Percentiles rank a stretch among this genome's conserved stretches.
phyloP scores from a whole-genome alignment of 30 jellyfish, hydroid and myxozoan genomes.

The Clytia hemisphaerica region DNA sequence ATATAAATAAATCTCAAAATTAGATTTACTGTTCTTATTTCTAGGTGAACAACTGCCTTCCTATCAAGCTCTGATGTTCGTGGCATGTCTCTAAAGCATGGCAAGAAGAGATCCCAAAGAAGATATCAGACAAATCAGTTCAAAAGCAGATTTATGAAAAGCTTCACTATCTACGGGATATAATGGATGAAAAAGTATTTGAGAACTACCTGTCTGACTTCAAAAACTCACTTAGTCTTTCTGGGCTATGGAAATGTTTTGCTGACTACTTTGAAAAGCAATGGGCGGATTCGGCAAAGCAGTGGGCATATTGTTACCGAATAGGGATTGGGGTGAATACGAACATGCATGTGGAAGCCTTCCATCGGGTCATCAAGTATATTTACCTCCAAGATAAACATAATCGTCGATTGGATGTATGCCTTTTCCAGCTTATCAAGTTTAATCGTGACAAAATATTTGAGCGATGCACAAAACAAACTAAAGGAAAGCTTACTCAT shows the following conservation, averaged over 20 bases:
- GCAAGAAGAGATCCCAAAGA: constrained; percentile 12
- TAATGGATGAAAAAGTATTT: too few relatives aligned
- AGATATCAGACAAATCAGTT: too few relatives aligned
- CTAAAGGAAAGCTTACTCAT: constrained; percentile 31
- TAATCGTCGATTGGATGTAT: constrained; percentile 18
- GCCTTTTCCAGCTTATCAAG: constrained; percentile 19
- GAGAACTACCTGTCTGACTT: too few relatives aligned
- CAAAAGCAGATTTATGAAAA: too few relatives aligned
- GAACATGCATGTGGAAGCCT: constrained; percentile 40
- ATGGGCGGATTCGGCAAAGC: constrained; percentile 7
- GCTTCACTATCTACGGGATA: too few relatives aligned
- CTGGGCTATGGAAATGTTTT: constrained; percentile 2
- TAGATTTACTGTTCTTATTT: too few relatives aligned
- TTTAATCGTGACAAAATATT: background rate
- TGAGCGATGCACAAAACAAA: constrained; percentile 12
- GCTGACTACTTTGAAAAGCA: constrained; percentile 15
- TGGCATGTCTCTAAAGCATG: constrained; percentile 42
- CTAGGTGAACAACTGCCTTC: constrained; percentile 13
- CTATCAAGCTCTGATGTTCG: constrained; percentile 20
- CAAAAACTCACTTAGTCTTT: too few relatives aligned
- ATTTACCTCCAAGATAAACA: constrained; percentile 20
- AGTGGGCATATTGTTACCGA: constrained; percentile 28
- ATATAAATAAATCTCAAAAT: too few relatives aligned
- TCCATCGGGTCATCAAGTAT: constrained; percentile 39
- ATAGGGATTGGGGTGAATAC: constrained; percentile 46